A percentile compares a stretch with the other conserved stretches of the same genome.
phyloP scores from a whole-genome alignment of 2,797 vertebrate genomes.

The Chaetodon trifasciatus region DNA sequence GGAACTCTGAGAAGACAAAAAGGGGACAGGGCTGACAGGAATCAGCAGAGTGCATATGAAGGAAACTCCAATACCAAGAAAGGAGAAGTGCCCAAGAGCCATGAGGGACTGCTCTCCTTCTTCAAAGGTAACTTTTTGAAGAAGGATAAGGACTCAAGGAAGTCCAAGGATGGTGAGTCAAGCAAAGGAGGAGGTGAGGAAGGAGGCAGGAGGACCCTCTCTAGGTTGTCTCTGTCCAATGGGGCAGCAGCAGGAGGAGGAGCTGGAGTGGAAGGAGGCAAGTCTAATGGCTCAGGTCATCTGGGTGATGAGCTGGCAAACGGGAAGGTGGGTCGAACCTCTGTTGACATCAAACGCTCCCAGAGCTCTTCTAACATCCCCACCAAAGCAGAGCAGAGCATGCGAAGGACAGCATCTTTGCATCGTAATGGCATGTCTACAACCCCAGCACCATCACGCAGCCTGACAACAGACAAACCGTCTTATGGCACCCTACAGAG shows the following conservation, averaged over 20 bases:
- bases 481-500: constrained; percentile 81
- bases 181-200: constrained; percentile 51
- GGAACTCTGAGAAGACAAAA: constrained; percentile 67
- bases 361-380: constrained; percentile 91
- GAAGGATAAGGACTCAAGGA: constrained; percentile 84
- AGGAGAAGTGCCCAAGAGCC: constrained; percentile 69
- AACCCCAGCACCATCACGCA: constrained; percentile 51
- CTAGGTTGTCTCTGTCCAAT: constrained; percentile 77
- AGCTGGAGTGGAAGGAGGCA: constrained; percentile 53
- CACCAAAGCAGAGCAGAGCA: constrained; percentile 76
- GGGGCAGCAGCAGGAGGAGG: constrained; percentile 72
- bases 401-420: constrained; percentile 85
- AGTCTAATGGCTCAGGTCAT: constrained; percentile 48
- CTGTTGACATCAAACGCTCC: constrained; percentile 84
- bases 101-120: constrained; percentile 86
- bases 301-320: constrained; percentile 74
- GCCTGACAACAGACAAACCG: constrained; percentile 74
- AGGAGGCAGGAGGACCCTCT: constrained; percentile 59
- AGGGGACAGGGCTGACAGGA: constrained; percentile 48
- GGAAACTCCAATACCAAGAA: constrained; percentile 68
- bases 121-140: constrained; percentile 86
- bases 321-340: constrained; percentile 65
- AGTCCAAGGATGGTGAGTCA: constrained; percentile 70
- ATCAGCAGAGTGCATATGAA: constrained; percentile 49
- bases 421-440: constrained; percentile 78